Evolutionary conservation across 2,113 vertebrate species (phyloP).

Genomic region (Lamprotornis superbus): DNA sequence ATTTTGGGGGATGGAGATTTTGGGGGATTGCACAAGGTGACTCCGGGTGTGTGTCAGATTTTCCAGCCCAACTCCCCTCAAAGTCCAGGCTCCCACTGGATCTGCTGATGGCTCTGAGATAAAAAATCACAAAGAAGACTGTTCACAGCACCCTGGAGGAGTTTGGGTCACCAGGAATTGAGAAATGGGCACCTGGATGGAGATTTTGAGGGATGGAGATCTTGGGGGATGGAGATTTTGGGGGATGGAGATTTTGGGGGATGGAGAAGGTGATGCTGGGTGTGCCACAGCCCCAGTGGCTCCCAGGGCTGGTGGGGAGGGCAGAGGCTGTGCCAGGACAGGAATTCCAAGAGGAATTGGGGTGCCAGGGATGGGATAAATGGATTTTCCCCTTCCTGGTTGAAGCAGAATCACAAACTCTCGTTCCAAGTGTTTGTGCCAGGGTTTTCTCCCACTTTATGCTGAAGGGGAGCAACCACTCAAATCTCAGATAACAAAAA

Average conservation of each 20-base stretch:
- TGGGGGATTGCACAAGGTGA: accelerated
- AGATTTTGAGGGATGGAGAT: accelerated
- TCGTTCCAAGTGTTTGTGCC: neutral
- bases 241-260: neutral
- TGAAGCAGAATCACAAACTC: neutral
- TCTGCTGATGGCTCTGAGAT: neutral
- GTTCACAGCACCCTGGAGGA: neutral
- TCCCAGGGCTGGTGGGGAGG: neutral
- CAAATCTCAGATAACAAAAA: neutral
- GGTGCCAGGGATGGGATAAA: neutral
- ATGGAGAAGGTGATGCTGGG: accelerated
- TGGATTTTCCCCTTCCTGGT: neutral
- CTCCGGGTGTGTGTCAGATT: accelerated
- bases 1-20: neutral
- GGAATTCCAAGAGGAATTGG: neutral
- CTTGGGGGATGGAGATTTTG: neutral
- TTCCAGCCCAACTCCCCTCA: neutral
- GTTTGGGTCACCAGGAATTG: neutral
- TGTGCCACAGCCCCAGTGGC: neutral
- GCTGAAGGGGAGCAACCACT: accelerated
- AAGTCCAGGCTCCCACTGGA: neutral
- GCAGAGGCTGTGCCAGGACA: neutral
- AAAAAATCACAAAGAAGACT: neutral
- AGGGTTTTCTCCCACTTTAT: neutral
- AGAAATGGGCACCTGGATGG: neutral